Conservation (phyloP, 1,140 invertebrate species). For the Platorchestia sp. region DNA sequence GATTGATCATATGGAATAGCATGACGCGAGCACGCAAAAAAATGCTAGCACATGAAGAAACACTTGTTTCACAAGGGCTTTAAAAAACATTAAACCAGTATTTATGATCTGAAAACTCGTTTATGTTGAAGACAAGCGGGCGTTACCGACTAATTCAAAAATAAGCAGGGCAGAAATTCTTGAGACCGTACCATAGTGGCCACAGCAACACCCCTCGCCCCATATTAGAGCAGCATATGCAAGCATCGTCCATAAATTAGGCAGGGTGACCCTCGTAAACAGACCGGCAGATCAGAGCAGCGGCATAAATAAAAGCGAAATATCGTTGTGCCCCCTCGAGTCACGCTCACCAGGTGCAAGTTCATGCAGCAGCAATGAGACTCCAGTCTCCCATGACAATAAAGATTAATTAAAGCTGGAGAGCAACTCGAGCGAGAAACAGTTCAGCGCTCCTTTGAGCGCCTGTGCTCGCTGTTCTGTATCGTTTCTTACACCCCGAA, state of each 20-base stretch:
- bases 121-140: no score
- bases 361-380: not conserved
- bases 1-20: no score
- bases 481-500: not conserved
- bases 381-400: slow-evolving; percentile 15
- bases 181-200: no score
- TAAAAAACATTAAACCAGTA: no score
- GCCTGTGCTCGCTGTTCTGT: not conserved
- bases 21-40: not conserved
- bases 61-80: no score
- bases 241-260: not conserved
- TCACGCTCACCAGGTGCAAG: not conserved
- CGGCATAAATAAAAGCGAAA: not conserved
- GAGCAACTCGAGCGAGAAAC: not conserved
- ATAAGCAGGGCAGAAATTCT: no score
- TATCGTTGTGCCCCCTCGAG: not conserved
- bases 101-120: no score
- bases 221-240: not conserved
- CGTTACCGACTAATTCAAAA: no score
- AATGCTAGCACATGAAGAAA: no score
- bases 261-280: not conserved
- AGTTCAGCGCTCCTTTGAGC: not conserved
- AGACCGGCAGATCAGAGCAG: not conserved
- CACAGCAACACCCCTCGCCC: no score
- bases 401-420: slow-evolving; percentile 53